Evolutionary conservation across 2,888 invertebrate species (phyloP), one percentile per base, ranked within the genome.

Genomic region (Drosophila seclusa): DNA sequence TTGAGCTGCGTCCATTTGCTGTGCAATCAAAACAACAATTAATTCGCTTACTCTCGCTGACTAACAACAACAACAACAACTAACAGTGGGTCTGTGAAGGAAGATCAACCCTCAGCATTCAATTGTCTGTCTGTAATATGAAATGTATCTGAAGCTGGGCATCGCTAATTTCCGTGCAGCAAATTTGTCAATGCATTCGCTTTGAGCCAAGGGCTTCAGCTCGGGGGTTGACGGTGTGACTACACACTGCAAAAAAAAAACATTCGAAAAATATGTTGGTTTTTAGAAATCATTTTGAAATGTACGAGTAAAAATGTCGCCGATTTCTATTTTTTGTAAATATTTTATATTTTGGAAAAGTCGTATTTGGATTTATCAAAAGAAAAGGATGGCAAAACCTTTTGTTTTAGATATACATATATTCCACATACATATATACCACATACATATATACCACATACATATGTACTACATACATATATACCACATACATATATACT

Each of bases 1-100:
- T 84, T 82, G 71, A 82, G 73, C 61, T 13, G 36, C 59, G 53
- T 69, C 69, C 67, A 74, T 79, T 82, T 76, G 83, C 68, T 54
- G 76, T 50, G 78, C 85, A 88, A 91, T 91, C 90, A 90, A 84
- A 91, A 90, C 86, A 91, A 80, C 82, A 91, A 91, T 91, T 91
- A 91, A 89, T 91, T 87, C 88, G 77, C 85, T 85, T 76, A 80
- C 85, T 78, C 68, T 76, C 67, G 49, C 45, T 38, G 53, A 54
- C 64, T 59, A 53, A 57, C 65, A 78, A 73, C 77, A 80, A 73
- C 66, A 69, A 65, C 36, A 62, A 62, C 50, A 69, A 61, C 24
- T 49, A 68, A 63, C 34, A 60, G 60, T 45, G 16, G 45, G 2
- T 24, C 24, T 45, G 24, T 24, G 53, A 40, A 52, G 57, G 52